Evolutionary conservation across 2,113 vertebrate genomes (phyloP).

Genomic region (Melanocharis versteri): DNA sequence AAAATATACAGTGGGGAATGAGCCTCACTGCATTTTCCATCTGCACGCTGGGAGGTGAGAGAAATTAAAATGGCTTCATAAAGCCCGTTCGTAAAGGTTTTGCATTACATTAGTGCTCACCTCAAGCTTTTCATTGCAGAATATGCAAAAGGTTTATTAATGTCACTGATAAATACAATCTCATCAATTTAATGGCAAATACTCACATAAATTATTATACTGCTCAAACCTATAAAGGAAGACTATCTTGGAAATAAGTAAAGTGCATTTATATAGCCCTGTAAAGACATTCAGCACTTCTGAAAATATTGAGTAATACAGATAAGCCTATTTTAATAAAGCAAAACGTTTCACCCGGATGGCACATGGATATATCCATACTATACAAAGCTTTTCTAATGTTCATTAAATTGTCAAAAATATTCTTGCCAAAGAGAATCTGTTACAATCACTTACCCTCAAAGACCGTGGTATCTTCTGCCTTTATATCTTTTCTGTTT

Average conservation of each 20-base stretch:
- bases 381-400: constrained; percentile 31
- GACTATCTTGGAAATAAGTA: constrained; percentile 59
- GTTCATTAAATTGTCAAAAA: constrained; percentile 63
- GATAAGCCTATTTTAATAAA: constrained; percentile 62
- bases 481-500: constrained; percentile 30
- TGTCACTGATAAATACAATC: constrained; percentile 1
- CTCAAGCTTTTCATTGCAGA: neutral
- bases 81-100: neutral
- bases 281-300: constrained; percentile 27
- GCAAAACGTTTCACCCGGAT: constrained; percentile 40
- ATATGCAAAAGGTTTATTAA: neutral
- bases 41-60: neutral
- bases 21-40: constrained; percentile 9
- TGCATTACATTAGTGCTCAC: neutral
- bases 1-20: neutral
- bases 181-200: constrained; percentile 5
- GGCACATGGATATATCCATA: constrained; percentile 52
- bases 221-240: constrained; percentile 56
- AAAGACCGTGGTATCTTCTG: constrained; percentile 29
- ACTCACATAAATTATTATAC: constrained; percentile 35
- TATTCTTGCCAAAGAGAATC: constrained; percentile 29
- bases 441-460: constrained; percentile 19
- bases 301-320: constrained; percentile 34
- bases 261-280: constrained; percentile 54
- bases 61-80: neutral